Percentiles rank a stretch among this genome's conserved stretches.
phyloP scores from a whole-genome alignment of 2,888 invertebrate species.

The Poecilus cupreus region DNA sequence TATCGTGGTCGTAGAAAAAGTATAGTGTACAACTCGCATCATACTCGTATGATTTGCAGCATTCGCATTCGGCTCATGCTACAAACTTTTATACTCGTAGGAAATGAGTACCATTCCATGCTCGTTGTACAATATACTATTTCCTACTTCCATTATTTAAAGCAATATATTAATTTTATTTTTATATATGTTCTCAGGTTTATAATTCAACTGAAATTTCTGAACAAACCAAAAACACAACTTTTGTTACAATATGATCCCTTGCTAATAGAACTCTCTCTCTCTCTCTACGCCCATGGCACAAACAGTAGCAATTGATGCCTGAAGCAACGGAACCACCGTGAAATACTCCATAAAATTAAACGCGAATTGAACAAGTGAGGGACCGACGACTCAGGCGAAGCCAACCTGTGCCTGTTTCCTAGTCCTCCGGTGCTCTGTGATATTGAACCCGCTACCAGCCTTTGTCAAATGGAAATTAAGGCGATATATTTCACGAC shows the following conservation, averaged over 20 bases:
- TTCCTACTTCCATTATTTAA: too few relatives aligned
- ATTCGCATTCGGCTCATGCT: too few relatives aligned
- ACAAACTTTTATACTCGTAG: too few relatives aligned
- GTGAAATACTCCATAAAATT: constrained; percentile 35
- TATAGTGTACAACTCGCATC: too few relatives aligned
- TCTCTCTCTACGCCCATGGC: background rate
- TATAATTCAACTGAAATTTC: too few relatives aligned
- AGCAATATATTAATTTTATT: too few relatives aligned
- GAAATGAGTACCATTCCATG: too few relatives aligned
- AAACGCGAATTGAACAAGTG: constrained; percentile 26
- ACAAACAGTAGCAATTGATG: background rate
- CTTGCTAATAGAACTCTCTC: background rate
- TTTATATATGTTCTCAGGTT: too few relatives aligned
- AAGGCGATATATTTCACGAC: constrained; percentile 9
- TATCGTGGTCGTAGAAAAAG: too few relatives aligned
- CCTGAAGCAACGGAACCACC: background rate
- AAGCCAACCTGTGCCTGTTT: background rate
- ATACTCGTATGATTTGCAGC: too few relatives aligned
- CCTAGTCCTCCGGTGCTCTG: background rate
- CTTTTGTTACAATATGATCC: background rate
- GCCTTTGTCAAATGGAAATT: constrained; percentile 11
- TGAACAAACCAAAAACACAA: background rate
- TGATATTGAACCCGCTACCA: constrained; percentile 8
- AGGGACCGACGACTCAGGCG: background rate
- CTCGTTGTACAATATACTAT: too few relatives aligned